Base-by-base conservation (phyloP, 2,797 vertebrate genomes). In the Semotilus atromaculatus region DNA sequence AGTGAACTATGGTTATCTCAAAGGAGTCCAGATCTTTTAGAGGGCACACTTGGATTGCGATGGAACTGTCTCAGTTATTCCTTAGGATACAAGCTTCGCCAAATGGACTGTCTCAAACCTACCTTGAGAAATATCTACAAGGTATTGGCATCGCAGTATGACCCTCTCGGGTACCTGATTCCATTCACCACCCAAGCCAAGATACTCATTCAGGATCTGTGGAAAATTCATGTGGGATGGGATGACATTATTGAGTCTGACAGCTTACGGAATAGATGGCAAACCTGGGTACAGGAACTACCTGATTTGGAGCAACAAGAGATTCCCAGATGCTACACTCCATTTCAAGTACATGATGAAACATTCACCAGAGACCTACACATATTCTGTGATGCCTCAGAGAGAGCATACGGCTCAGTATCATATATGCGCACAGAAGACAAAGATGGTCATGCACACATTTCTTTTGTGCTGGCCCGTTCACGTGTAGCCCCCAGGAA, bases 401-500 rank as follows among this genome's bases (percentile, higher is more conserved):
- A 58, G 36, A 58, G 29, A 23, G 19, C 34, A 40, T 77, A 77
- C 16, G 53, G 34, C 19, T 77, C 34, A 18, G 34, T 55, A 38
- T 40, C 48, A 19, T 60, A 60, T 8, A n/a, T 77, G 51, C 53
- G 1, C 21, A 55, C 31, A 36, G 16, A 36, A 60, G 31, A 60
- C 55, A n/a, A 62, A 18, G 16, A 55, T 8, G 31, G 23, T 5
- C 75, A 43, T 26, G 16, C 43, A 14, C 14, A 36, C 13, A 29
- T 71, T 36, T 70, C 21, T 4, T 34, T 78, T 11, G 34, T 62
- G 31, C n/a, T 67, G 23, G 62, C 43, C 3, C 29, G 8, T 23
- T 67, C 79, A 67, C 9, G 14, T 21, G 64, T 68, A 18, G 77
- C 43, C 18, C 77, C 60, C 18, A 13, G 26, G 60, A 80, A 80